Base-by-base conservation (phyloP, 2,797 vertebrate genomes). In the Rhinogobio ventralis region DNA sequence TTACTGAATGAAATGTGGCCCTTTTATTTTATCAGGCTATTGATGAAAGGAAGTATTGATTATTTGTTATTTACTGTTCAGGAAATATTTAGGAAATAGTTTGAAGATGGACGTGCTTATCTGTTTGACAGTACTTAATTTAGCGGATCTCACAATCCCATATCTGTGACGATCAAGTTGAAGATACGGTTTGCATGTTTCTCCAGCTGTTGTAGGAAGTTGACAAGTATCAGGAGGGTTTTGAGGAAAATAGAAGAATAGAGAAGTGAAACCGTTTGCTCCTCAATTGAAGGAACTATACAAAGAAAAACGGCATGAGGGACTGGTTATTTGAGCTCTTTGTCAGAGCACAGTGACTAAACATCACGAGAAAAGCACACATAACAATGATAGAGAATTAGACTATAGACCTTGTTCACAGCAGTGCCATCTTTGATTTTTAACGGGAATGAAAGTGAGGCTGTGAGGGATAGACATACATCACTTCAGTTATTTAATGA, bases 261-360 rank as follows among this genome's bases (percentile, higher is more conserved):
- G 73, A 42, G 82, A 83, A 77, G 11, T 1, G 25, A 83, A 77
- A 68, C 33, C 4, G 6, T 66, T 66, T 62, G 42, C 42, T 68
- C n/a, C 46, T 28, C 23, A 30, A 30, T 68, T 67, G 8, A 67
- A 67, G 46, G 30, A 83, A 76, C 45, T 25, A 64, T 33, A 19
- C 0, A 0, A 64, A 39, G 51, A 81, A 71, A 80, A 55, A 15
- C 1, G 0, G 10, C n/a, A 15, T 60, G 36, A 23, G n/a, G 8
- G 15, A 17, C 51, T 36, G 20, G 30, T 60, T 28, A 81, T 81
- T 57, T 72, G 67, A 81, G 67, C 6, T 81, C 6, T 72, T 25
- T 45, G 51, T 72, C 67, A 28, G 51, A 72, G 6, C 28, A 51
- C 69, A 51, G 14, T 74, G 57, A 82, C 71, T 74, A 82, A 82